Conservation (phyloP, 2,113 vertebrate species). For the Aleadryas rufinucha region DNA sequence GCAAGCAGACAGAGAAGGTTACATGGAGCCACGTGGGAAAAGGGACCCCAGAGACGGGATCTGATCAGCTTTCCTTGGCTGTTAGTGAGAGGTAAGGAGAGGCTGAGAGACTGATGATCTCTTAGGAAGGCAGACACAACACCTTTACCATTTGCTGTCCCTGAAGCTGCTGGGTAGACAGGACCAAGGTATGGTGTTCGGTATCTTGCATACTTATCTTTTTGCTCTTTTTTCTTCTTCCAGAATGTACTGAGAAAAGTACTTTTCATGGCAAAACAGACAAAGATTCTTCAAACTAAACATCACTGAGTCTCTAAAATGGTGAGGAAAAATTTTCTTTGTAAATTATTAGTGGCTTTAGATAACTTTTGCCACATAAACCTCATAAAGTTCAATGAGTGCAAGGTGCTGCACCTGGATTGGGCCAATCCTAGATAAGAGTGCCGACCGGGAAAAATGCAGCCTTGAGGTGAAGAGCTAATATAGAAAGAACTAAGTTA, state of each 20-base stretch:
- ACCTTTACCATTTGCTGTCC: background rate
- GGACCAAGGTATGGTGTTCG: background rate
- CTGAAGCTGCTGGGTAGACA: background rate
- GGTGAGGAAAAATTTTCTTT: background rate
- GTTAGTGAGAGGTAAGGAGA: background rate
- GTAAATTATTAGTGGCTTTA: background rate
- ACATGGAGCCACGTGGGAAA: rapidly evolving
- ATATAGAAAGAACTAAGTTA: background rate
- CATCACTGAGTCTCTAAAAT: background rate
- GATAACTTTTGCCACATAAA: background rate
- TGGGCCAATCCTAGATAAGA: background rate
- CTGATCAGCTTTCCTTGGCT: background rate
- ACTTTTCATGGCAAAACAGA: background rate
- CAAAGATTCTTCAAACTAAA: background rate
- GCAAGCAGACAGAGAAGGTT: background rate
- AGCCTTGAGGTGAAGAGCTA: background rate
- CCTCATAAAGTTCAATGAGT: background rate
- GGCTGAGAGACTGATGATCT: background rate
- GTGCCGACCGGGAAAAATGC: background rate
- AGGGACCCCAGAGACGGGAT: background rate
- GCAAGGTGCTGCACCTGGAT: background rate
- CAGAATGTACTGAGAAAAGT: background rate
- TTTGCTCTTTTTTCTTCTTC: background rate
- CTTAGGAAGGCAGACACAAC: background rate
- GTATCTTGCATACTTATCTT: background rate